Base-by-base conservation (phyloP, 2,797 vertebrate genomes). In the Pelodytes ibericus region DNA sequence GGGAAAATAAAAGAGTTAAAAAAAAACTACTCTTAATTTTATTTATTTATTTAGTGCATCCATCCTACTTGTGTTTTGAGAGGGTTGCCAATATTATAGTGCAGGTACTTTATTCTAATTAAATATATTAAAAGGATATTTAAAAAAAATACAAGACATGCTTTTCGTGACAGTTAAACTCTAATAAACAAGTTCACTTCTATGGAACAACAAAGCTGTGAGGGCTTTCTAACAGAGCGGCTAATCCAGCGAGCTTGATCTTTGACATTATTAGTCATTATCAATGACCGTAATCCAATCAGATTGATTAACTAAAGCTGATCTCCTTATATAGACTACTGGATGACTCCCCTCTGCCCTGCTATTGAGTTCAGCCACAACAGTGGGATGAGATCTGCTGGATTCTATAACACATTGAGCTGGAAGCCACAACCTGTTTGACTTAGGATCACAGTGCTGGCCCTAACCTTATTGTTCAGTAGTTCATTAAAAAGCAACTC, bases 261-360 rank as follows among this genome's bases (percentile, higher is more conserved):
- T 94, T 92, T 96, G 93, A 95, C 94, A 95, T 92, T 95, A 96
- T 96, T 95, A 94, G 94, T 92, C n/a, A n/a, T 91, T 93, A 86
- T 84, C 91, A 83, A 90, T 95, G 94, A 96, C 93, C 95, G 93
- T 97, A 97, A 98, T 98, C 96, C 95, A 97, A 97, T 98, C 95
- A 95, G 94, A 95, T 95, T 96, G 94, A 97, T 96, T 96, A 95
- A 93, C 90, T 93, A 85, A 92, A 95, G 93, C 85, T 53, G 82
- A 88, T 87, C 86, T 24, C 25, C 2, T 27, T 4, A 24, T n/a
- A n/a, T 27, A 58, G 82, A 86, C 80, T 79, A 83, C 85, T 82
- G 85, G 83, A 87, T 90, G 87, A 92, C 90, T 83, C 83, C 83
- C 87, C 84, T 86, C 82, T 84, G 88, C 89, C 91, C 89, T 89